Evolutionary conservation across 2,113 vertebrate species (phyloP), one percentile per base, ranked within the genome.

Genomic region (Oncorhynchus clarkii): DNA sequence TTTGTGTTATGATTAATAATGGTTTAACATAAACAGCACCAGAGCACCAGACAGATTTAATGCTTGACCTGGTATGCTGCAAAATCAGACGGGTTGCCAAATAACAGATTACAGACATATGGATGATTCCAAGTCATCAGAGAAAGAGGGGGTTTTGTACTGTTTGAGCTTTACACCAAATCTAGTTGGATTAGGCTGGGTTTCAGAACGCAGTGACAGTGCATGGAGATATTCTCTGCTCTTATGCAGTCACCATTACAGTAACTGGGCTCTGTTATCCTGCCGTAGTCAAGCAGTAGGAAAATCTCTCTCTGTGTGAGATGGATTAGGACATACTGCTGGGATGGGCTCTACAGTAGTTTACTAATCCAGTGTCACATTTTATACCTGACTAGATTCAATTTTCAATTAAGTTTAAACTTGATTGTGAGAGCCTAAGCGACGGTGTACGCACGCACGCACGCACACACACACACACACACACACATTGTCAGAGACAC

Each of bases 401-500:
- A 29, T 9, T 62, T n/a, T 22, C 26, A 49, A 51, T 22, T 0
- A 14, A 70, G 45, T 22, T n/a, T 11, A 49, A 11, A 48, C 12
- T 8, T 49, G 3, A 13, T 13, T 49, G 68, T 70, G 22, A 22
- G 45, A n/a, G 31, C 51, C 51, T 34, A 24, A 45, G 45, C 3
- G 45, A 48, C 45, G 20, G 45, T 39, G 5, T 49, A 6, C 31
- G 5, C 5, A 6, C 31, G 5, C 31, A 6, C 31, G 1, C 39
- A 2, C 1, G 39, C 73, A 68, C 54, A 64, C 26, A 20, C 26
- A 97, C 97, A 59, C 3, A 29, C 78, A 70, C 4, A 78, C 45
- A 27, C 14, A 71, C 1, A 68, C 9, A 31, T 48, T 4, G 16
- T 59, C 3, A 2, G 0, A 69, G 65, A 68, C 54, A 69, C 27